phyloP scores from a whole-genome alignment of 2,888 invertebrate genomes.

The Panorpa germanica region DNA sequence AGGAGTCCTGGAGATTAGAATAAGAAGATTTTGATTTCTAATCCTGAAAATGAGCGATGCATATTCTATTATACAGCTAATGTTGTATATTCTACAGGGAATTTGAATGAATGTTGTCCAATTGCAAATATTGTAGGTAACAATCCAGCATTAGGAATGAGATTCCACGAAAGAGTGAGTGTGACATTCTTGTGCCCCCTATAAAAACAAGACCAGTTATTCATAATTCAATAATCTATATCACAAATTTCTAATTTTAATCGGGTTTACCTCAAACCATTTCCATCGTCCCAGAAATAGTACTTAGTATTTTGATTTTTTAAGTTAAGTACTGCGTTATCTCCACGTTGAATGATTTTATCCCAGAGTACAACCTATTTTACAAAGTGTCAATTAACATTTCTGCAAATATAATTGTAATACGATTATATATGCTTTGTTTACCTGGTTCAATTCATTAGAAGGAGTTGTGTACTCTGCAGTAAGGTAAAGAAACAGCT shows the following conservation, averaged over 20 bases:
- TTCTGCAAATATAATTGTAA: constrained; percentile 1
- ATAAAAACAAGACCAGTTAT: constrained; percentile 21
- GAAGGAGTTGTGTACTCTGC: constrained; percentile 84
- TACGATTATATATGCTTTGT: too few relatives aligned
- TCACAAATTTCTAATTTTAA: constrained; percentile 5
- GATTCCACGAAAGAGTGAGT: constrained; percentile 90
- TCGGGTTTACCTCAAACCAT: constrained; percentile 66
- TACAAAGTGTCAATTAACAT: constrained; percentile 3
- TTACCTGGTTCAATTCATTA: constrained; percentile 69
- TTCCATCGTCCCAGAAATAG: constrained; percentile 99
- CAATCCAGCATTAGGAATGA: constrained; percentile 94
- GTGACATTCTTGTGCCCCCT: constrained; percentile 90
- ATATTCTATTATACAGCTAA: constrained; percentile 35
- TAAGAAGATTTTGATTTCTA: too few relatives aligned
- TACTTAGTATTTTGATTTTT: constrained; percentile 94
- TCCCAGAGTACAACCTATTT: constrained; percentile 88
- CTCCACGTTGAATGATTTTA: constrained; percentile 87
- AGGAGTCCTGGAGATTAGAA: too few relatives aligned
- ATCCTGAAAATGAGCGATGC: too few relatives aligned
- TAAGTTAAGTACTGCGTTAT: constrained; percentile 82
- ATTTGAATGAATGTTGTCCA: constrained; percentile 74
- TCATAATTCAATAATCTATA: constrained; percentile 8
- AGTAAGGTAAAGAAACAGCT: constrained; percentile 88
- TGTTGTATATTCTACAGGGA: constrained; percentile 74
- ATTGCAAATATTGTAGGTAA: constrained; percentile 71